Conservation (phyloP, 35 echinoderm and acorn worm genomes). For the Holothuria glaberrima region DNA sequence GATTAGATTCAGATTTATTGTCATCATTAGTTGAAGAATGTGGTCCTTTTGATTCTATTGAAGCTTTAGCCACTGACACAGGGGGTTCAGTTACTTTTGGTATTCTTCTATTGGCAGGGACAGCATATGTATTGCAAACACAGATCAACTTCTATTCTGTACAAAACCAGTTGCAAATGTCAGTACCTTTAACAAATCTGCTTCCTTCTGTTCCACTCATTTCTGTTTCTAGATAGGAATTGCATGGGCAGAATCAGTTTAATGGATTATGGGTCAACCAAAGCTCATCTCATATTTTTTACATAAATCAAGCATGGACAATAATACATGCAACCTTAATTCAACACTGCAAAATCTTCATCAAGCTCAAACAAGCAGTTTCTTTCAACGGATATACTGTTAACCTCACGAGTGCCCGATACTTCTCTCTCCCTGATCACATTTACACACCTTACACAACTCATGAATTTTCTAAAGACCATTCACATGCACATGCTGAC, state of each 20-base stretch:
- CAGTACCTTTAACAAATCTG: not conserved
- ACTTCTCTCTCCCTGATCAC: not conserved
- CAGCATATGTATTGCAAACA: slow-evolving; percentile 7
- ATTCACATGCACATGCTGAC: not conserved
- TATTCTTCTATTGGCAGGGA: not conserved
- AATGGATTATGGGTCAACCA: slow-evolving; percentile 11
- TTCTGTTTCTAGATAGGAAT: not conserved
- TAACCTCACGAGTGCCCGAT: not conserved
- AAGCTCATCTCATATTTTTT: not conserved
- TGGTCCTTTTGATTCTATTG: slow-evolving; percentile 1
- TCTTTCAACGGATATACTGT: slow-evolving; percentile 2
- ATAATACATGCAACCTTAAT: not conserved
- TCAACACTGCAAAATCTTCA: not conserved
- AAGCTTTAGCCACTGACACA: not conserved
- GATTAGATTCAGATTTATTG: slow-evolving; percentile 6
- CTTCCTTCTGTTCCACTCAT: slow-evolving; percentile 2
- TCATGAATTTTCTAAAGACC: not conserved
- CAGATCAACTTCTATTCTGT: not conserved
- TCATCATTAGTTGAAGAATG: slow-evolving; percentile 2
- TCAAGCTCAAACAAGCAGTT: not conserved
- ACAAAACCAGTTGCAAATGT: not conserved
- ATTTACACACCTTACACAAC: not conserved
- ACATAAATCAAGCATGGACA: not conserved
- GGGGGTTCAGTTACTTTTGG: slow-evolving; percentile 7
- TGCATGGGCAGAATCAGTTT: not conserved